phyloP scores from a whole-genome alignment of 2,113 vertebrate genomes.

The Oncorhynchus mykiss region DNA sequence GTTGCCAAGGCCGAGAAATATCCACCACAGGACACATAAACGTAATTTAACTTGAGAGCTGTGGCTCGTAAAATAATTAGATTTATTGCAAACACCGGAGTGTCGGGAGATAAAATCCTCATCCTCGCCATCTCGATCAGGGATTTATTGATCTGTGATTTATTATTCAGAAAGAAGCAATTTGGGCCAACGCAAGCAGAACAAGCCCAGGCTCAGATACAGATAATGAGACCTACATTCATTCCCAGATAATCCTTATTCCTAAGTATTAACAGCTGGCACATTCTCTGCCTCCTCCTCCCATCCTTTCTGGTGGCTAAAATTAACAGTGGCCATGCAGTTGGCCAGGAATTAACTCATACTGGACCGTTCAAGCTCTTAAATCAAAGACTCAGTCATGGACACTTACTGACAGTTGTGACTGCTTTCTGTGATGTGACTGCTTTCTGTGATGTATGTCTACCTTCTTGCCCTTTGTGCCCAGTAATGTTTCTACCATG shows the following conservation, averaged over 20 bases:
- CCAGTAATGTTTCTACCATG: no score
- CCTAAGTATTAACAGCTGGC: conserved; percentile 52
- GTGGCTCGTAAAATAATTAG: conserved; percentile 24
- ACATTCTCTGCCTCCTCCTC: conserved; percentile 26
- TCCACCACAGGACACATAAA: conserved; percentile 14
- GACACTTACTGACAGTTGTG: no score
- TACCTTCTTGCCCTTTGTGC: no score
- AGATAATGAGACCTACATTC: conserved; percentile 56
- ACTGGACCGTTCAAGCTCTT: no score
- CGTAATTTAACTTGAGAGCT: conserved; percentile 7
- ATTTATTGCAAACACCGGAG: conserved; percentile 40
- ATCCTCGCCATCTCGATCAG: conserved; percentile 6
- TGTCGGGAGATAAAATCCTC: conserved; percentile 37
- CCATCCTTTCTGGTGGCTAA: conserved; percentile 27
- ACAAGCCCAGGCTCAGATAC: conserved; percentile 37
- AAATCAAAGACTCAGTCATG: no score
- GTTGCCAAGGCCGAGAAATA: conserved; percentile 30
- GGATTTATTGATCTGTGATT: conserved; percentile 57
- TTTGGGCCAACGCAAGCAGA: conserved; percentile 41
- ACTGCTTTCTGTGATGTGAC: no score
- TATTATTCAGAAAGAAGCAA: conserved; percentile 43
- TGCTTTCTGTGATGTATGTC: no score
- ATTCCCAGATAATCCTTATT: conserved; percentile 53
- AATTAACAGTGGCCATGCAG: background rate
- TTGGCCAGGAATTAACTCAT: background rate